These are phyloP conservation scores for Agriopis leucophaearia DNA, from an alignment of 2,888 invertebrate genomes.

Conservation along the genomic window DNA sequence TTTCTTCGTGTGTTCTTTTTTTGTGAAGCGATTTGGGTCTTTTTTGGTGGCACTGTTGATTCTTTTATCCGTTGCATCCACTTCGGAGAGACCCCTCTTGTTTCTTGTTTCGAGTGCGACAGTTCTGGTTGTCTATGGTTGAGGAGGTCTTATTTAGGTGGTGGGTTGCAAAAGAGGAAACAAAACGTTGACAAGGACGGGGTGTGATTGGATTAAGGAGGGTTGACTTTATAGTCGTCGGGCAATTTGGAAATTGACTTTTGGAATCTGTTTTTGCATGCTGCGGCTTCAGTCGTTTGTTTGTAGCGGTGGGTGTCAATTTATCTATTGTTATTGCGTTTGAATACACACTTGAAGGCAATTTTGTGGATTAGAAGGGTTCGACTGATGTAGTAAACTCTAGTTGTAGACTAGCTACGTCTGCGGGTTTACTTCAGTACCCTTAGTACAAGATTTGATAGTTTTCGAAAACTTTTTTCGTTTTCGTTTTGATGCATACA, in stretches of 20 bases:
- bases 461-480: too few species aligned
- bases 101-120: conserved; percentile 35
- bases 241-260: conserved; percentile 85
- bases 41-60: conserved; percentile 56
- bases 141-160: conserved; percentile 60
- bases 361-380: conserved; percentile 63
- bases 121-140: conserved; percentile 38
- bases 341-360: conserved; percentile 51
- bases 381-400: conserved; percentile 14
- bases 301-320: conserved; percentile 72
- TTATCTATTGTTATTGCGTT: conserved; percentile 68
- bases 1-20: conserved; percentile 82
- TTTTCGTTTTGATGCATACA: too few species aligned
- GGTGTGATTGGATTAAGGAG: conserved; percentile 85
- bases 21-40: conserved; percentile 70
- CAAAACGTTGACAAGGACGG: conserved; percentile 85
- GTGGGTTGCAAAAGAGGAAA: conserved; percentile 74
- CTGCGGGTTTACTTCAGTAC: too few species aligned
- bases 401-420: not conserved
- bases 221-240: conserved; percentile 83
- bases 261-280: conserved; percentile 78
- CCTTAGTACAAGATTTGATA: too few species aligned
- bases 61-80: conserved; percentile 64
- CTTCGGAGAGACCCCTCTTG: conserved; percentile 56
- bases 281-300: conserved; percentile 71